Percentiles rank a stretch among this genome's conserved stretches.
phyloP scores from a whole-genome alignment of 2,113 vertebrate species.

The Aplodontia rufa region DNA sequence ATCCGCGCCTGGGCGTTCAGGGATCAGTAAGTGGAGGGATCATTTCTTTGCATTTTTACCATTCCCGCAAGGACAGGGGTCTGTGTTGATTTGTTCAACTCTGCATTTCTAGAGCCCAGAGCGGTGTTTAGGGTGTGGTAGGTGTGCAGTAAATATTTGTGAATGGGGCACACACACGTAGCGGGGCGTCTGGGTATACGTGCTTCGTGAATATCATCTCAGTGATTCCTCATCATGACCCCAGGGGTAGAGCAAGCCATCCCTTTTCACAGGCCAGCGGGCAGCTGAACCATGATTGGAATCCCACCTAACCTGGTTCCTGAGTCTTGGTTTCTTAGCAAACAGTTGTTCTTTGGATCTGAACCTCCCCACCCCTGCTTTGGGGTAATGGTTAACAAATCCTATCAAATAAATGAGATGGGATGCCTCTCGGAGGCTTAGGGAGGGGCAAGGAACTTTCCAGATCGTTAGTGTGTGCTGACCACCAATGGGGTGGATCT shows the following conservation, averaged over 20 bases:
- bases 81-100: background rate
- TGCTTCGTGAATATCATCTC: background rate
- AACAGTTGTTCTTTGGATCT: background rate
- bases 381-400: conserved; percentile 44
- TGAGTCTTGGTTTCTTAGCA: background rate
- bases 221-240: background rate
- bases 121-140: background rate
- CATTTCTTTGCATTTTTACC: background rate
- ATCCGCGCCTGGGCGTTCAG: background rate
- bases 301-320: background rate
- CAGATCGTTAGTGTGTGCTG: background rate
- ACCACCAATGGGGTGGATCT: accelerated
- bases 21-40: background rate
- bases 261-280: background rate
- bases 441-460: background rate
- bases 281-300: background rate
- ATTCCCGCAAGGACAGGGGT: background rate
- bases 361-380: background rate
- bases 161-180: too few species aligned
- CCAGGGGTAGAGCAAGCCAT: accelerated
- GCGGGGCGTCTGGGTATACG: accelerated
- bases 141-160: background rate
- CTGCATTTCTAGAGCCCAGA: background rate
- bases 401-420: background rate
- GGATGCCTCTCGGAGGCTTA: background rate